Evolutionary conservation across 2,888 invertebrate species (phyloP), one percentile per base, ranked within the genome.

Genomic region (Amblyjoppa fuscipennis): DNA sequence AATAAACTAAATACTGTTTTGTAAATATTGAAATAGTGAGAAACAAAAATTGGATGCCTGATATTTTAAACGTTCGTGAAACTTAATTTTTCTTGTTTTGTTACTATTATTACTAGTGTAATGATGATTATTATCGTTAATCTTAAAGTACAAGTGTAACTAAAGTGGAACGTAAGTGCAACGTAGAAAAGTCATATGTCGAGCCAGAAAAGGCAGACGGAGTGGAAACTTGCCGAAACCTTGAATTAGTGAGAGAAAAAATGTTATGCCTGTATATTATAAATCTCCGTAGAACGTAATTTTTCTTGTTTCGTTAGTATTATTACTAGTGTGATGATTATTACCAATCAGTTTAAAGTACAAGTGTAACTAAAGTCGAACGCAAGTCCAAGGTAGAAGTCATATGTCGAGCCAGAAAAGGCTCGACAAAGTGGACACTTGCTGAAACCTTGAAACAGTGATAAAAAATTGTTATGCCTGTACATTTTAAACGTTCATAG

Each of bases 191-290:
- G 6, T 20, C 5, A 34, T 53, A 20, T 2, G 53, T 20, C 53
- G n/a, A 9, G 53, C 20, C n/a, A 16, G 53, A 53, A 20, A 53
- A 7, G 6, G 1, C 34, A 20, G 20, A 20, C 20, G 20, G 20
- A 20, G 20, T 20, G 20, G 20, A 20, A 20, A 20, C 20, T 20
- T 20, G 20, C 20, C 20, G 20, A 20, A 20, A 9, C 11, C 11
- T 11, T 41, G 11, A 2, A 41, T 6, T 91, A 92, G 90, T 90
- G 34, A 34, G 6, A 34, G 34, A 34, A 6, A 34, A 7, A 34
- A 34, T 6, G 6, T 34, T 1, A 34, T 6, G 34, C 0, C 34
- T 34, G 34, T 7, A 34, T 5, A 34, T 34, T 34, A 6, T 34
- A 34, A 34, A 7, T 6, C 6, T 34, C 6, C 7, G 34, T 34